Percentiles rank a stretch among this genome's conserved stretches.
Conservation (phyloP, 2,113 vertebrate genomes). For the Pygoscelis adeliae region DNA sequence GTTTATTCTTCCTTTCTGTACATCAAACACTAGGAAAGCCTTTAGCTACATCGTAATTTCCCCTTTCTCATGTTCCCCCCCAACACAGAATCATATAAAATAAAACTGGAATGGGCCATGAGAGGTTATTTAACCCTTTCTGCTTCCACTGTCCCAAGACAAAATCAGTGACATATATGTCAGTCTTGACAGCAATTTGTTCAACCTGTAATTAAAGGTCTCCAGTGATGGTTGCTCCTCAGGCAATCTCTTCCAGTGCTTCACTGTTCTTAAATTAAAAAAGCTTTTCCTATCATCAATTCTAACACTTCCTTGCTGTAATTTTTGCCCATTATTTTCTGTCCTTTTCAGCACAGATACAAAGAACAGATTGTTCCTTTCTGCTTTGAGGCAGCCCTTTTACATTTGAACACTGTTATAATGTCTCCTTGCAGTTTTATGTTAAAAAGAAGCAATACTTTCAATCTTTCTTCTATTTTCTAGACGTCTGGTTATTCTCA, state of each 20-base stretch:
- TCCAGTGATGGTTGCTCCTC: neutral
- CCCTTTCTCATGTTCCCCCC: neutral
- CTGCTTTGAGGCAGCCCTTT: neutral
- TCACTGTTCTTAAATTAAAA: neutral
- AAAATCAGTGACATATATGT: neutral
- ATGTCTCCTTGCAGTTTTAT: neutral
- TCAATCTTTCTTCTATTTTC: neutral
- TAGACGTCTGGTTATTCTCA: neutral
- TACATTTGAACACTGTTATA: neutral
- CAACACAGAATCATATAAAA: neutral
- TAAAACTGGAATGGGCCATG: neutral
- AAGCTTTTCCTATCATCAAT: neutral
- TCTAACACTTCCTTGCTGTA: neutral
- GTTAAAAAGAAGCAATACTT: neutral
- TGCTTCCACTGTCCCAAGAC: neutral
- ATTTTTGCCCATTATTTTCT: neutral
- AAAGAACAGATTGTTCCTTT: neutral
- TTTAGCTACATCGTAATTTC: neutral
- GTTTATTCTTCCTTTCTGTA: neutral
- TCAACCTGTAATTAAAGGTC: neutral
- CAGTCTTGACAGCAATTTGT: neutral
- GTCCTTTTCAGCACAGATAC: neutral
- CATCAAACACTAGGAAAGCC: neutral
- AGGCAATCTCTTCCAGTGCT: neutral
- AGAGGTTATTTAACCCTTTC: neutral